A percentile compares a stretch with the other conserved stretches of the same genome.
Evolutionary conservation across 1,140 invertebrate species (phyloP).

Genomic region (Cyphomyrmex costatus): DNA sequence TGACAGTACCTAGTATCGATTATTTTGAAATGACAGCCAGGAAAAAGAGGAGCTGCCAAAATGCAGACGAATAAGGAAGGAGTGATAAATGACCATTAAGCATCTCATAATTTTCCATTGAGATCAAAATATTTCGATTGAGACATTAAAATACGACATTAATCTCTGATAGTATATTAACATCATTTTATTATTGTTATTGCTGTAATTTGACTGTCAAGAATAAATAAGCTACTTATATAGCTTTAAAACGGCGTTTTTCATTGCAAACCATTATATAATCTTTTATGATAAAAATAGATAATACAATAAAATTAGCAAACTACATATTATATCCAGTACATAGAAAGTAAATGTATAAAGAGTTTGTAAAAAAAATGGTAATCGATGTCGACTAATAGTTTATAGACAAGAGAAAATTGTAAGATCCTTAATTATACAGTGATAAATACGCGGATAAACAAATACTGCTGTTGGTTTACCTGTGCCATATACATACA

Average conservation of each 20-base stretch:
- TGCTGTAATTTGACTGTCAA: background rate
- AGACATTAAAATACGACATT: no score
- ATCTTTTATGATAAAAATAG: background rate
- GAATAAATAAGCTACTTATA: background rate
- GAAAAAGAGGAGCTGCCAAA: no score
- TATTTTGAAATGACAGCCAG: background rate
- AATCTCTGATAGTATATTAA: no score
- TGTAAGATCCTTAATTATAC: slow-evolving; percentile 20
- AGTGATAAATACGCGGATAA: slow-evolving; percentile 3
- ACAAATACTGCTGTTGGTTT: background rate
- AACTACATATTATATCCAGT: background rate
- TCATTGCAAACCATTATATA: background rate
- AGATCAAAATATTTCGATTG: no score
- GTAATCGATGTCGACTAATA: background rate
- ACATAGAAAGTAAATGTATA: background rate
- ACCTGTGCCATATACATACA: background rate
- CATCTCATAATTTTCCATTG: no score
- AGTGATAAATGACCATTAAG: no score
- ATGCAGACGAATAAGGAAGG: no score
- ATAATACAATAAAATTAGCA: background rate
- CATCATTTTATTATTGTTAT: background rate
- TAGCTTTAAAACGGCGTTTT: no score
- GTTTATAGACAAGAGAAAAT: background rate
- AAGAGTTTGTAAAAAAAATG: background rate
- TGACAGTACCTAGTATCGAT: background rate